Percentiles rank a stretch among this genome's conserved stretches.
Evolutionary conservation across 2,888 invertebrate species (phyloP).

Genomic region (Odontocerum albicorne): DNA sequence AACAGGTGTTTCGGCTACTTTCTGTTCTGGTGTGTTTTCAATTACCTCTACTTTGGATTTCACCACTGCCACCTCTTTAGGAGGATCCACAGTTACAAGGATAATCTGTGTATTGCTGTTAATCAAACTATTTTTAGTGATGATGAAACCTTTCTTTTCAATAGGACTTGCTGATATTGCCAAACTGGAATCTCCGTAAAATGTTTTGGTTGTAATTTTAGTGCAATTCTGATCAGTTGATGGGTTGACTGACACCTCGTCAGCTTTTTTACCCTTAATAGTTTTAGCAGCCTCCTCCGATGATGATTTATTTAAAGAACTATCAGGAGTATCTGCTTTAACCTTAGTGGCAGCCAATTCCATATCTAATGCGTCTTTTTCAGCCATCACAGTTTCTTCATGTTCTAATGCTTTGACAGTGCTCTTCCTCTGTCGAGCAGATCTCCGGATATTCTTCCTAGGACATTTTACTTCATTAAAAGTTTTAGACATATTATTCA

Average conservation of each 20-base stretch:
- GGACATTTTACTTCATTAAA: constrained; percentile 56
- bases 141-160: neutral
- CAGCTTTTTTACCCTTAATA: constrained; percentile 41
- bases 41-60: neutral
- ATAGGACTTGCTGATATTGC: neutral
- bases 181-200: constrained; percentile 43
- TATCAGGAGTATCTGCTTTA: constrained; percentile 20
- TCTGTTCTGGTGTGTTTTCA: neutral
- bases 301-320: constrained; percentile 6
- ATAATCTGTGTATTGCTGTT: neutral
- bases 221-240: constrained; percentile 47
- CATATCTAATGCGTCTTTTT: constrained; percentile 27
- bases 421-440: constrained; percentile 52
- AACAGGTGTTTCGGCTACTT: neutral
- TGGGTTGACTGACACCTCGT: constrained; percentile 1
- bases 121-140: neutral
- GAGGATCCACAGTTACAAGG: neutral
- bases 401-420: constrained; percentile 43
- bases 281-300: constrained; percentile 40
- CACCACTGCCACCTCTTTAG: neutral
- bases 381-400: constrained; percentile 31
- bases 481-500: constrained; percentile 58
- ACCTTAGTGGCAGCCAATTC: constrained; percentile 14
- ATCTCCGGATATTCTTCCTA: constrained; percentile 49
- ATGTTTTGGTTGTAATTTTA: constrained; percentile 48